A percentile compares a stretch with the other conserved stretches of the same genome.
These are phyloP conservation scores for Tamandua tetradactyla DNA, from an alignment of 2,797 vertebrate genomes.

Conservation along the genomic window DNA sequence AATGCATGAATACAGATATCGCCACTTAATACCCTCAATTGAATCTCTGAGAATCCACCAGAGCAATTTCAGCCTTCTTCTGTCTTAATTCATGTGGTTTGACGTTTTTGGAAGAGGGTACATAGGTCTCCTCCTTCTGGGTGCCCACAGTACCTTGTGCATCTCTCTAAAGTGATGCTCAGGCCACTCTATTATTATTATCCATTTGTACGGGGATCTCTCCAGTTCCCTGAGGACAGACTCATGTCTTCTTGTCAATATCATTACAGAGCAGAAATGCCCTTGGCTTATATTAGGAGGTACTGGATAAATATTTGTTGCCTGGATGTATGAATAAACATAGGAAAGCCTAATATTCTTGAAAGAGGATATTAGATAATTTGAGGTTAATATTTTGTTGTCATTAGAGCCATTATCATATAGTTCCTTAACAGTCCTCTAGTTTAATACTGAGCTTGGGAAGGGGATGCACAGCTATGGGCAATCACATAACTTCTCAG, in stretches of 20 bases:
- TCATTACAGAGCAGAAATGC: not conserved
- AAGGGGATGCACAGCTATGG: not conserved
- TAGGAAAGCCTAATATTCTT: not conserved
- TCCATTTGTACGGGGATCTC: not conserved
- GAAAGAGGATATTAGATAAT: not conserved
- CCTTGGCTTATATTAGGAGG: not conserved
- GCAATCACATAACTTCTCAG: not conserved
- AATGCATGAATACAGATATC: too few relatives aligned
- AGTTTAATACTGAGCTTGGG: not conserved
- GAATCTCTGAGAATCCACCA: not conserved
- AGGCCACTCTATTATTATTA: too few relatives aligned
- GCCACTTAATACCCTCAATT: rapidly evolving
- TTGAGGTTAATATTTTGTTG: not conserved
- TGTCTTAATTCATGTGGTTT: not conserved
- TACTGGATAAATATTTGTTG: not conserved
- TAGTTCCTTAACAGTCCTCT: not conserved
- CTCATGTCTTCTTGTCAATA: not conserved
- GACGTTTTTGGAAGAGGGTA: not conserved
- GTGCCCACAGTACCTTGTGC: rapidly evolving
- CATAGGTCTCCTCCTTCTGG: not conserved
- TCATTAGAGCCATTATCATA: not conserved
- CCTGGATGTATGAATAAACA: not conserved
- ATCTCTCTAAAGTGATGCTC: not conserved
- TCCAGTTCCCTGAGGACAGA: not conserved
- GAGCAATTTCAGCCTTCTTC: rapidly evolving